These are phyloP conservation scores for Etia nguti DNA, from an alignment of 2,113 vertebrate species.

Conservation along the genomic window DNA sequence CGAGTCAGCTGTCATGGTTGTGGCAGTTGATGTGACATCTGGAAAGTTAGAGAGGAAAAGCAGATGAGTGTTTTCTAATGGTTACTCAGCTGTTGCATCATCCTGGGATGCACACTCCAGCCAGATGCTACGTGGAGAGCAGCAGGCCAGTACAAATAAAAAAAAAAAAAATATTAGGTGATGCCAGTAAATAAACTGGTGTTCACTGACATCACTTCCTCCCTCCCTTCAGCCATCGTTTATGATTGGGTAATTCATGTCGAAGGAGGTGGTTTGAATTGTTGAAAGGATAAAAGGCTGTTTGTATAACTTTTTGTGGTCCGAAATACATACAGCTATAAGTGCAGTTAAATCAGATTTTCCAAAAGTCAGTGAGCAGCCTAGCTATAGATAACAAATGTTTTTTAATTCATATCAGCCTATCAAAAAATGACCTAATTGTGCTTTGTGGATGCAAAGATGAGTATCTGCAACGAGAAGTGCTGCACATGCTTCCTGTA, in stretches of 20 bases:
- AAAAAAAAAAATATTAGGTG: background rate
- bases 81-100: slow-evolving; percentile 65
- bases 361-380: background rate
- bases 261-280: slow-evolving; percentile 27
- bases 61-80: slow-evolving; percentile 10
- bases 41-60: background rate
- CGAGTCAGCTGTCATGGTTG: slow-evolving; percentile 9
- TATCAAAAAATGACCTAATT: background rate
- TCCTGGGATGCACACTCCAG: background rate
- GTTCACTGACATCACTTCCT: slow-evolving; percentile 21
- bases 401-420: background rate
- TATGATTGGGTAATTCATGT: slow-evolving; percentile 22
- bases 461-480: slow-evolving; percentile 40
- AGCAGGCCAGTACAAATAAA: background rate
- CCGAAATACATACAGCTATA: background rate
- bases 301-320: background rate
- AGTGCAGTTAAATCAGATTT: background rate
- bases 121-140: slow-evolving; percentile 35
- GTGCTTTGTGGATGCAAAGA: slow-evolving; percentile 8
- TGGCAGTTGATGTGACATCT: background rate
- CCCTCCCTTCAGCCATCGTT: background rate
- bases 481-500: slow-evolving; percentile 45
- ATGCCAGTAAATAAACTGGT: background rate
- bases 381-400: background rate
- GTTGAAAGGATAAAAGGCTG: background rate